Evolutionary conservation across 2,888 invertebrate species (phyloP).

Genomic region (Tachina fera): DNA sequence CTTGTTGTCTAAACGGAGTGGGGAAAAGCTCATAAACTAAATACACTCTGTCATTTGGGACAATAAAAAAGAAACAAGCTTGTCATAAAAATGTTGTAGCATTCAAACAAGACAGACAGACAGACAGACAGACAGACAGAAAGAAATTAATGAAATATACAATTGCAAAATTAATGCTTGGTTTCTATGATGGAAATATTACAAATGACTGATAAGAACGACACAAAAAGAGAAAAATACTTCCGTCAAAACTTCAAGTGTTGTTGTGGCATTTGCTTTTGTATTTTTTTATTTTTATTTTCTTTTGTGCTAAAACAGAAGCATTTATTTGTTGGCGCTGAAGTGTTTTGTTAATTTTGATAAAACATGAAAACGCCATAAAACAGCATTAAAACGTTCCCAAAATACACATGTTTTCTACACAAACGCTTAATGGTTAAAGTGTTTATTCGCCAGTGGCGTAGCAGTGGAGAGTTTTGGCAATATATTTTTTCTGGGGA

Average conservation of each 20-base stretch:
- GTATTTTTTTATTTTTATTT: not conserved
- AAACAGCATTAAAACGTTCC: not conserved
- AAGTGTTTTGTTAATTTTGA: not conserved
- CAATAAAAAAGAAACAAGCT: not conserved
- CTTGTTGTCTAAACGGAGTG: not conserved
- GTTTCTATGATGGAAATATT: not conserved
- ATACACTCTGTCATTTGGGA: not conserved
- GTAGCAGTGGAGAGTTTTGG: not conserved
- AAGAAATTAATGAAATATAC: not conserved
- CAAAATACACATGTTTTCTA: not conserved
- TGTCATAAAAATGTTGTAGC: not conserved
- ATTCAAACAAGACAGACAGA: not conserved
- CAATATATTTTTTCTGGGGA: too few relatives aligned
- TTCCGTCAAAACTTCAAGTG: not conserved
- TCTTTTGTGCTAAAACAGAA: not conserved
- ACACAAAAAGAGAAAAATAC: not conserved
- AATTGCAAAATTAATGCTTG: not conserved
- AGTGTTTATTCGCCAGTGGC: not conserved
- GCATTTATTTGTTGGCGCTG: not conserved
- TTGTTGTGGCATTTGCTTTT: not conserved
- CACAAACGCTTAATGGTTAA: not conserved
- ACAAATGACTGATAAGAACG: not conserved
- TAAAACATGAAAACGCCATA: slow-evolving; percentile 16
- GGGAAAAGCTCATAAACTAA: not conserved
- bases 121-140: not conserved